Percentiles rank a stretch among this genome's conserved stretches.
These are phyloP conservation scores for Nasua narica DNA, from an alignment of 2,797 vertebrate genomes.

Conservation along the genomic window DNA sequence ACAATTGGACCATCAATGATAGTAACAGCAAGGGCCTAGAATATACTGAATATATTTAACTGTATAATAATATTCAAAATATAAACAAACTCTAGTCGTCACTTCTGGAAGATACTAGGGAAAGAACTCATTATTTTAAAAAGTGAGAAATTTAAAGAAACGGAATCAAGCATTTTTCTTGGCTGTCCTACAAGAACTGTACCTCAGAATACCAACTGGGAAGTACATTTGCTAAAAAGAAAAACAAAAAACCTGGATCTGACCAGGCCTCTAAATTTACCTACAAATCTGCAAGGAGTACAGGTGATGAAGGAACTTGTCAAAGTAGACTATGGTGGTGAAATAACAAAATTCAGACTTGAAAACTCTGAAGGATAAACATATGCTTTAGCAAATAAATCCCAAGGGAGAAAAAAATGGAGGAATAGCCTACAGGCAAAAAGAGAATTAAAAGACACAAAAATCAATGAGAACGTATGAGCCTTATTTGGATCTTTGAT, in stretches of 20 bases:
- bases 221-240: not conserved
- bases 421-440: not conserved
- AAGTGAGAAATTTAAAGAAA: not conserved
- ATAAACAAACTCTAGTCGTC: slow-evolving; percentile 9
- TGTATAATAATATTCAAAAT: slow-evolving; percentile 1
- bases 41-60: not conserved
- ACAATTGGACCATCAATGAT: not conserved
- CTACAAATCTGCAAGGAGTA: not conserved
- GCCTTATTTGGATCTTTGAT: not conserved
- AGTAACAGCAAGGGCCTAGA: not conserved
- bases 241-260: not conserved
- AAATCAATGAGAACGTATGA: not conserved
- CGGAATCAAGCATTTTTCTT: not conserved
- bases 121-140: slow-evolving; percentile 16
- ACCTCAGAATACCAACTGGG: not conserved
- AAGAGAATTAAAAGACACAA: not conserved
- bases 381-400: not conserved
- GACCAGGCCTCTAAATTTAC: not conserved
- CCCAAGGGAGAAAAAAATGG: not conserved
- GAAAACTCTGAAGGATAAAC: not conserved
- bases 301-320: not conserved
- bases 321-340: not conserved
- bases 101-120: not conserved
- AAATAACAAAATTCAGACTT: not conserved
- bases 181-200: not conserved